phyloP scores from a whole-genome alignment of 2,888 invertebrate species.

The Mantis religiosa region DNA sequence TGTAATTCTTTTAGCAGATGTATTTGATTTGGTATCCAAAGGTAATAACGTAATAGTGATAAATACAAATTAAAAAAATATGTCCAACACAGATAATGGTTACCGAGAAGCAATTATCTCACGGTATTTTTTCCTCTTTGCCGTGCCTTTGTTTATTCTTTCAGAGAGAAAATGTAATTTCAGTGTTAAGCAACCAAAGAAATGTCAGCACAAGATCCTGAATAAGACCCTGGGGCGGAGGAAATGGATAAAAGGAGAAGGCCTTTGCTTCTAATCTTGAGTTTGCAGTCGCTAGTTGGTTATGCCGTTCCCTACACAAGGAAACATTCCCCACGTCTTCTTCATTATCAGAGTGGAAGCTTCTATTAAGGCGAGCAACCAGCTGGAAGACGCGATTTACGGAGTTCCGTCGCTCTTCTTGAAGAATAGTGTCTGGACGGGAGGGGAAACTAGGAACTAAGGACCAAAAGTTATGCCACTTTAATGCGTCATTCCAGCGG shows the following conservation, averaged over 20 bases:
- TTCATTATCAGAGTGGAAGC: slow-evolving; percentile 21
- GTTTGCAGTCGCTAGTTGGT: slow-evolving; percentile 1
- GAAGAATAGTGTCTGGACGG: background rate
- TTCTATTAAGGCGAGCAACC: slow-evolving; percentile 23
- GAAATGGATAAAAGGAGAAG: background rate
- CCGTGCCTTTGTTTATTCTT: background rate
- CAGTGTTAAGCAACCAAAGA: background rate
- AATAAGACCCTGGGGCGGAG: background rate
- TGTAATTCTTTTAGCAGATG: no score
- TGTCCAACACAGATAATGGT: no score
- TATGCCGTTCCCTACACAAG: background rate
- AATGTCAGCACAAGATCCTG: background rate
- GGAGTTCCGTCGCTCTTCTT: slow-evolving; percentile 3
- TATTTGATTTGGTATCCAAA: no score
- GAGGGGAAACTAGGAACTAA: background rate
- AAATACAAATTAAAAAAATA: no score
- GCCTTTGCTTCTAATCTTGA: slow-evolving; percentile 2
- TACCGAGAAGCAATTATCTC: no score
- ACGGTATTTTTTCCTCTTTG: no score
- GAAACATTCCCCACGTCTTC: slow-evolving; percentile 21
- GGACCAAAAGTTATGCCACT: background rate
- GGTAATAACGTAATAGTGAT: no score
- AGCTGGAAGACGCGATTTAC: slow-evolving; percentile 23
- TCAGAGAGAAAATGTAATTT: background rate
- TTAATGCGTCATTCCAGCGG: background rate